Base-by-base conservation (phyloP, 1,140 invertebrate genomes). In the Drosophila carrolli region DNA sequence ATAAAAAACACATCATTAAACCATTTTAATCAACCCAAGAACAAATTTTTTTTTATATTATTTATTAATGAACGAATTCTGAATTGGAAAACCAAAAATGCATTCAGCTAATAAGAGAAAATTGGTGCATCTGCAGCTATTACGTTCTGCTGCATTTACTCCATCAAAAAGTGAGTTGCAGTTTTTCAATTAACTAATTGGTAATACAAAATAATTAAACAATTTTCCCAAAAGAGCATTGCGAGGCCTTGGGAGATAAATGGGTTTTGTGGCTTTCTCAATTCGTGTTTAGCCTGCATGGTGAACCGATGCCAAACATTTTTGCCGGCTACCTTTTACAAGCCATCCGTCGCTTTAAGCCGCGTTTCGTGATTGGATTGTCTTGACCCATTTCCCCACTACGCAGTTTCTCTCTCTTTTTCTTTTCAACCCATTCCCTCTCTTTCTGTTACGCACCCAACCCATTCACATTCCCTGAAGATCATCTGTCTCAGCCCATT, bases 261-360 rank as follows among this genome's bases (percentile, higher is more conserved):
- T 61, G 29, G 13, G 50, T 62, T 13, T 56, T 40, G 46, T 11
- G 38, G 63, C 59, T 75, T 75, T 51, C 50, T 48, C 62, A 55
- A 78, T 78, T 82, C 68, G 58, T 75, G 47, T 56, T 57, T 78
- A 44, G 43, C 27, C 48, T 48, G 37, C 58, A 37, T 53, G 70
- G 41, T 80, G 75, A 74, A 27, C 8, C 40, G 48, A 72, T 61
- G 67, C 16, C 60, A 75, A 78, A 65, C 77, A 78, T 75, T 71
- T 85, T 85, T 85, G 81, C 81, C 81, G 81, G 81, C 78, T 71
- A 56, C 71, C 75, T 72, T 72, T 83, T 79, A 76, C 75, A 56
- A 67, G 44, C 57, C 50, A 50, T 55, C 27, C 40, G 68, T 51
- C 40, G 68, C 35, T 13, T 23, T 35, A 14, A 32, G 62, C 47